Percentiles rank a stretch among this genome's conserved stretches.
Evolutionary conservation across 2,888 invertebrate genomes (phyloP).

Genomic region (Tridacna crocea): DNA sequence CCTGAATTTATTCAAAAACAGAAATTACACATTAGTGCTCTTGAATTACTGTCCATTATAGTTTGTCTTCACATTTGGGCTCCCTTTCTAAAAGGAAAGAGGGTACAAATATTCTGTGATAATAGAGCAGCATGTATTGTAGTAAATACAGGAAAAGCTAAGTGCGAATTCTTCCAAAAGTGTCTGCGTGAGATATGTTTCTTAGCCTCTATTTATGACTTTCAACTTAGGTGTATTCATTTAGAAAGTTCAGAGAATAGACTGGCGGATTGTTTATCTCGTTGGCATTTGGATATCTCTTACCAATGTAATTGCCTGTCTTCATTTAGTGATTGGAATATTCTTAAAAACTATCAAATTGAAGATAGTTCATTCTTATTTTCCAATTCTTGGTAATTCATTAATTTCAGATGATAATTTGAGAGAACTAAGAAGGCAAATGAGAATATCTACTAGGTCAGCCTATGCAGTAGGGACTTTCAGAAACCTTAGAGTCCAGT

Average conservation of each 20-base stretch:
- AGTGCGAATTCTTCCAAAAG: background rate
- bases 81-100: background rate
- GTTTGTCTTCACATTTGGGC: conserved; percentile 1
- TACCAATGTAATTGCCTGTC: no score
- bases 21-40: background rate
- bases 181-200: background rate
- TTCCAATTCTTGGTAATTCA: no score
- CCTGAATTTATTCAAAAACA: background rate
- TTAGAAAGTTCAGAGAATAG: background rate
- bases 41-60: background rate
- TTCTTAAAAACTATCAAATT: no score
- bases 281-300: background rate
- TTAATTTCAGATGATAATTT: no score
- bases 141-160: background rate
- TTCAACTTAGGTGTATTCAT: background rate
- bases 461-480: background rate
- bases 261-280: background rate
- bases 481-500: background rate
- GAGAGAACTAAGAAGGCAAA: no score
- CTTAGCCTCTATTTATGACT: background rate
- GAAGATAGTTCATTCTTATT: no score
- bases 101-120: background rate
- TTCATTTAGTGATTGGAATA: no score
- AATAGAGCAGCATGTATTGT: background rate
- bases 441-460: background rate